Percentiles rank a stretch among this genome's conserved stretches.
These are phyloP conservation scores for Muricea muricata DNA, from an alignment of 92 coral and sea anemone species.

Conservation along the genomic window DNA sequence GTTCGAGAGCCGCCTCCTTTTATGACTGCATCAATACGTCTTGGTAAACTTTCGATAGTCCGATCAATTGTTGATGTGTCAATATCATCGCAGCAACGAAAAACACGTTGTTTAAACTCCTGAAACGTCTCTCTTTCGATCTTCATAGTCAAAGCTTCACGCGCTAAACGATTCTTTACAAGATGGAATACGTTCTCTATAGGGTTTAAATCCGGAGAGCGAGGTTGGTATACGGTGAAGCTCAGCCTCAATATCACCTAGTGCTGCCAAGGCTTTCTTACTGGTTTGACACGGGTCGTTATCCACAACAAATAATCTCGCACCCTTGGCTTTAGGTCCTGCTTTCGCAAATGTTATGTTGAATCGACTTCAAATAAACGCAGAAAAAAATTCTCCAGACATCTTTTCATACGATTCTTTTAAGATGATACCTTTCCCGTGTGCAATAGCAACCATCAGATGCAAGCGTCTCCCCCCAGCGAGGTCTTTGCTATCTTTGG, in stretches of 20 bases:
- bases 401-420: too few species aligned
- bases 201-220: conserved; percentile 66
- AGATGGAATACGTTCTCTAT: conserved; percentile 67
- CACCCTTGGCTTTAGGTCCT: too few species aligned
- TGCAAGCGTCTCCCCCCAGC: conserved; percentile 48
- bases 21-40: conserved; percentile 52
- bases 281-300: conserved; percentile 23
- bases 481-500: conserved; percentile 52
- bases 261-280: conserved; percentile 7
- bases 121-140: conserved; percentile 63
- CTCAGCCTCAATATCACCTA: background rate
- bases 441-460: too few species aligned
- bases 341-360: conserved; percentile 63
- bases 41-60: conserved; percentile 54
- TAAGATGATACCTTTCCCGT: too few species aligned
- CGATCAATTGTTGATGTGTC: conserved; percentile 39
- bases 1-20: too few species aligned
- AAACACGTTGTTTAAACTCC: conserved; percentile 58
- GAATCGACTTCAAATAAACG: conserved; percentile 56
- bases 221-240: conserved; percentile 58
- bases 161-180: conserved; percentile 40
- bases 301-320: too few species aligned
- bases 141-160: conserved; percentile 43
- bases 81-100: conserved; percentile 42
- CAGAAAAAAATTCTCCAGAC: conserved; percentile 54